Percentiles rank a stretch among this genome's conserved stretches.
Conservation (phyloP, 2,888 invertebrate species). For the Macrosiphum euphorbiae region DNA sequence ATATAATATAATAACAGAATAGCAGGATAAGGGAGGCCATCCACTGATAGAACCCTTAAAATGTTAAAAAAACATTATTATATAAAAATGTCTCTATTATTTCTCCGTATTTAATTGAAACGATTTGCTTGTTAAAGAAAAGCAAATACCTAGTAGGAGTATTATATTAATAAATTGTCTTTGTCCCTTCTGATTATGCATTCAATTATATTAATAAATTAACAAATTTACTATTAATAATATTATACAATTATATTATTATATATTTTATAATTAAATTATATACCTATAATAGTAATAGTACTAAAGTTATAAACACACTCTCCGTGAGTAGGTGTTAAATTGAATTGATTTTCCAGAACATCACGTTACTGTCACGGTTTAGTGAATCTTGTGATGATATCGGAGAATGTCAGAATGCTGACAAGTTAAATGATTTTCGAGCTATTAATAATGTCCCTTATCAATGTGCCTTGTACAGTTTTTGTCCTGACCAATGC, state of each 20-base stretch:
- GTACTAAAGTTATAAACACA: not conserved
- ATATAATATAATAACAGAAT: too few relatives aligned
- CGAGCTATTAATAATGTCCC: conserved; percentile 74
- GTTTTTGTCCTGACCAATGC: conserved; percentile 79
- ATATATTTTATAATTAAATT: not conserved
- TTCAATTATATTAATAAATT: not conserved
- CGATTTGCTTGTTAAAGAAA: not conserved
- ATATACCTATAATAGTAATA: not conserved
- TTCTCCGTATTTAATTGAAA: not conserved
- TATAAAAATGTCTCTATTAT: not conserved
- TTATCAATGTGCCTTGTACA: conserved; percentile 76
- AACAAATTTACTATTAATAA: not conserved
- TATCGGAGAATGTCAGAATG: conserved; percentile 75
- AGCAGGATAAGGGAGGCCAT: too few relatives aligned
- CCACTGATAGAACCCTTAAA: too few relatives aligned
- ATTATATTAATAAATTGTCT: not conserved
- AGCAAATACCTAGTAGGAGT: not conserved
- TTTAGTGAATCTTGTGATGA: conserved; percentile 77
- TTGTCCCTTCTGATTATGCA: not conserved
- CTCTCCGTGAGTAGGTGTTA: not conserved
- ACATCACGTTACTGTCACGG: conserved; percentile 72
- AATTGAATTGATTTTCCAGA: conserved; percentile 28
- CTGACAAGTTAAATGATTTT: conserved; percentile 71
- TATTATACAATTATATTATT: not conserved
- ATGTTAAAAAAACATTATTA: not conserved